Evolutionary conservation across 2,113 vertebrate genomes (phyloP).

Genomic region (Canis aureus): DNA sequence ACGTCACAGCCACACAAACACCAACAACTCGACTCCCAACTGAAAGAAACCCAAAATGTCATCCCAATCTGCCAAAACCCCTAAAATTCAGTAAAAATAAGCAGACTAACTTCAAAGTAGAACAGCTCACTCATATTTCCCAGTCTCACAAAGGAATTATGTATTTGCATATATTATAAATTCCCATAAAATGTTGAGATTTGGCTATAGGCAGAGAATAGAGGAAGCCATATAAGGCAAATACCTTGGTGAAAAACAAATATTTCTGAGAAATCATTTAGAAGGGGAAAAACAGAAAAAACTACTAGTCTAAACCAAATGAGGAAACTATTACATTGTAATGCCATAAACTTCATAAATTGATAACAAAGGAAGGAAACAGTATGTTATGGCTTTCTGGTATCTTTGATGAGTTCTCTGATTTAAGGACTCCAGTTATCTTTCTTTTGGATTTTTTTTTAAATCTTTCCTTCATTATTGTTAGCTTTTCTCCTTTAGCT

Average conservation of each 20-base stretch:
- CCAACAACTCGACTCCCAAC: background rate
- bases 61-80: background rate
- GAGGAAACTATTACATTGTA: background rate
- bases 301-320: background rate
- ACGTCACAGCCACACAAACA: background rate
- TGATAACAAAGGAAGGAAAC: constrained; percentile 43
- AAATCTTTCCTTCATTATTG: background rate
- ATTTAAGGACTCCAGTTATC: background rate
- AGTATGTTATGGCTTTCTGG: background rate
- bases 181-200: constrained; percentile 23
- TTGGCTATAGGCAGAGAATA: background rate
- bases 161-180: background rate
- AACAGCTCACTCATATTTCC: background rate
- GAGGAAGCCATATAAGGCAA: background rate
- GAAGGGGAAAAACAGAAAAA: background rate
- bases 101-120: constrained; percentile 3
- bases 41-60: constrained; percentile 42
- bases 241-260: constrained; percentile 13
- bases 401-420: background rate
- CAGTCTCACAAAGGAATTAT: constrained; percentile 10
- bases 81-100: constrained; percentile 54
- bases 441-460: background rate
- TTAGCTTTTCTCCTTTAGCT: background rate
- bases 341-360: background rate
- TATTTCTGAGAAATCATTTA: constrained; percentile 31